Conservation (phyloP, 1,140 invertebrate genomes). For the Penaeus indicus region DNA sequence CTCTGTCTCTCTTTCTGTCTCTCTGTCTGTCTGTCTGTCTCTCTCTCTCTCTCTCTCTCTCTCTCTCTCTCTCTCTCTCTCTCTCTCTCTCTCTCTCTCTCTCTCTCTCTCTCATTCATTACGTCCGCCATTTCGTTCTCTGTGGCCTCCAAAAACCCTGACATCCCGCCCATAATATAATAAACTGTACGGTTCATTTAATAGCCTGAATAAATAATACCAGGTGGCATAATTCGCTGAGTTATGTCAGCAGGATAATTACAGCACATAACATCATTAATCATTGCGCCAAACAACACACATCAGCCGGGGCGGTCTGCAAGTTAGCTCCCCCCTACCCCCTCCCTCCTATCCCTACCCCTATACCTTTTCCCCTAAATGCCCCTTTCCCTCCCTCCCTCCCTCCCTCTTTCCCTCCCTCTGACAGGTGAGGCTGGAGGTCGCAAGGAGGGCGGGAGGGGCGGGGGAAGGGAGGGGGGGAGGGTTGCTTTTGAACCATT, state of each 20-base stretch:
- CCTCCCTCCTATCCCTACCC: neutral
- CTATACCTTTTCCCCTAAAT: neutral
- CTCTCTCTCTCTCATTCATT: too few relatives aligned
- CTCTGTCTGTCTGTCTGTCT: too few relatives aligned
- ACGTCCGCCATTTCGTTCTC: too few relatives aligned
- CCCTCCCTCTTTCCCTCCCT: neutral
- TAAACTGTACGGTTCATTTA: constrained; percentile 25
- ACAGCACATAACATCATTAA: constrained; percentile 10
- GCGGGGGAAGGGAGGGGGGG: too few relatives aligned
- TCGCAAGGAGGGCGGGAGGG: neutral
- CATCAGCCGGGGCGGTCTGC: neutral
- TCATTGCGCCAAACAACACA: neutral
- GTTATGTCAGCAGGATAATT: constrained; percentile 34
- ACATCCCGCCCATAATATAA: constrained; percentile 1
- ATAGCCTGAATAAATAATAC: constrained; percentile 33
- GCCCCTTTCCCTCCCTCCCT: neutral
- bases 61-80: too few relatives aligned
- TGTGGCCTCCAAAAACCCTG: neutral
- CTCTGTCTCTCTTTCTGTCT: too few relatives aligned
- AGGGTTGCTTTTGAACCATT: too few relatives aligned
- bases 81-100: too few relatives aligned
- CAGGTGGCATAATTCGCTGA: constrained; percentile 24
- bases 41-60: too few relatives aligned
- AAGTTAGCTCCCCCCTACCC: neutral
- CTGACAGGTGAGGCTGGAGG: neutral